phyloP scores from a whole-genome alignment of 2,113 vertebrate genomes.

The Sterrhoptilus dennistouni region DNA sequence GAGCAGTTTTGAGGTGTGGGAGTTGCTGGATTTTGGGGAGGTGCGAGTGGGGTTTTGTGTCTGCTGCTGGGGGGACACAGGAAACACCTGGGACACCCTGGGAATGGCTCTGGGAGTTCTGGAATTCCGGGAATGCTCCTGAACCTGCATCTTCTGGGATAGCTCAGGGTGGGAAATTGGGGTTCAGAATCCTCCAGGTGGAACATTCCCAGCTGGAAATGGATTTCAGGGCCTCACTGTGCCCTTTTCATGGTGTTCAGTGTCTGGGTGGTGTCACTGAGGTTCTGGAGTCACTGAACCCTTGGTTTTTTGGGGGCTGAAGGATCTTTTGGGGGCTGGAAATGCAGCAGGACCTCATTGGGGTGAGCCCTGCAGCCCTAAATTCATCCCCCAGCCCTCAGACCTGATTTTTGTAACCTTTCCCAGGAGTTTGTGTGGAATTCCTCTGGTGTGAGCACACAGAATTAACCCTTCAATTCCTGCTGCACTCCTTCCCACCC shows the following conservation, averaged over 20 bases:
- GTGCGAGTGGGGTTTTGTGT: fast-evolving
- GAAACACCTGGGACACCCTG: not conserved
- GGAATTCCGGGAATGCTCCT: not conserved
- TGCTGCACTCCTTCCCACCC: not conserved
- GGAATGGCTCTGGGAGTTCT: too few species aligned
- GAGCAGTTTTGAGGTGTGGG: not conserved
- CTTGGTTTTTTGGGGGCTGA: not conserved
- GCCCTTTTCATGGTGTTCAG: not conserved
- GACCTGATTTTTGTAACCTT: not conserved
- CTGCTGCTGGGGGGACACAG: fast-evolving
- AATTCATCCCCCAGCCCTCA: not conserved
- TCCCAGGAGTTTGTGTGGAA: not conserved
- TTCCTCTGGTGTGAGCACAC: not conserved
- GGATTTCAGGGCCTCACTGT: fast-evolving
- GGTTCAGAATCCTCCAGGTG: not conserved
- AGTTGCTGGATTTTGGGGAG: not conserved
- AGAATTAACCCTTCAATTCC: not conserved
- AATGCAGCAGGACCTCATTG: fast-evolving
- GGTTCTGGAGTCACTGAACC: fast-evolving
- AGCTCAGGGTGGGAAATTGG: fast-evolving
- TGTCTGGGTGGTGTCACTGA: fast-evolving
- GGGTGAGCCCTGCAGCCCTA: fast-evolving
- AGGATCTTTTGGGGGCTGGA: not conserved
- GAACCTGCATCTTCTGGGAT: fast-evolving
- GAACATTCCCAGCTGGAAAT: not conserved